Percentiles rank a stretch among this genome's conserved stretches.
These are phyloP conservation scores for Lycaena phlaeas DNA, from an alignment of 2,888 invertebrate species.

Conservation along the genomic window DNA sequence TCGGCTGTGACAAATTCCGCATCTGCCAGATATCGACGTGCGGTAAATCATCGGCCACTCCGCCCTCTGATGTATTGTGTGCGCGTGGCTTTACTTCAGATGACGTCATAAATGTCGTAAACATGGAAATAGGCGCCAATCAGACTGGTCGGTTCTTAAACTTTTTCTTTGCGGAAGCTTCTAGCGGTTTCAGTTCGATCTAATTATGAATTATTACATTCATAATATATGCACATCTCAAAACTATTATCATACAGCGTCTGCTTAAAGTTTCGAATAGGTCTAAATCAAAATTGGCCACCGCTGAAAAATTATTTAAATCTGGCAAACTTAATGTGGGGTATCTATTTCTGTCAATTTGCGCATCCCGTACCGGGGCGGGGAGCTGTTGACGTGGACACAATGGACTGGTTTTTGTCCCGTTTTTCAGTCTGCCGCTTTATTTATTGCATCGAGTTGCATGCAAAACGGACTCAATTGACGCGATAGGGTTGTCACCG, in stretches of 20 bases:
- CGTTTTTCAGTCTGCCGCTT: slow-evolving; percentile 38
- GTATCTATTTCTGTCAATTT: slow-evolving; percentile 16
- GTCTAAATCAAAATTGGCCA: too few species aligned
- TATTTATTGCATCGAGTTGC: slow-evolving; percentile 46
- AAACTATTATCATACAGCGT: too few species aligned
- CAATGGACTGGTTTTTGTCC: slow-evolving; percentile 33
- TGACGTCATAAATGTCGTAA: not conserved
- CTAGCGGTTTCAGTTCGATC: not conserved
- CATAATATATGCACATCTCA: too few species aligned
- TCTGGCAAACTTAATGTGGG: slow-evolving; percentile 7
- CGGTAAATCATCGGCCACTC: slow-evolving; percentile 50
- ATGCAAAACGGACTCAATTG: slow-evolving; percentile 53
- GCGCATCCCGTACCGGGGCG: slow-evolving; percentile 13
- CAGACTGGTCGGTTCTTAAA: not conserved
- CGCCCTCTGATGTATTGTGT: slow-evolving; percentile 34
- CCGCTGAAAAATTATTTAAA: slow-evolving; percentile 8
- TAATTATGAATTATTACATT: too few species aligned
- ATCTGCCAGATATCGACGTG: slow-evolving; percentile 61
- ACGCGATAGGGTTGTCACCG: slow-evolving; percentile 35
- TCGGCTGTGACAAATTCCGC: slow-evolving; percentile 59
- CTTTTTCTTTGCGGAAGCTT: not conserved
- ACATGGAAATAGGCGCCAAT: not conserved
- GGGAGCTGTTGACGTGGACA: slow-evolving; percentile 26
- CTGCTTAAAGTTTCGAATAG: too few species aligned
- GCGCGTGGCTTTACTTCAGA: slow-evolving; percentile 24